Conservation (phyloP, 2,113 vertebrate species). For the Martes martes region DNA sequence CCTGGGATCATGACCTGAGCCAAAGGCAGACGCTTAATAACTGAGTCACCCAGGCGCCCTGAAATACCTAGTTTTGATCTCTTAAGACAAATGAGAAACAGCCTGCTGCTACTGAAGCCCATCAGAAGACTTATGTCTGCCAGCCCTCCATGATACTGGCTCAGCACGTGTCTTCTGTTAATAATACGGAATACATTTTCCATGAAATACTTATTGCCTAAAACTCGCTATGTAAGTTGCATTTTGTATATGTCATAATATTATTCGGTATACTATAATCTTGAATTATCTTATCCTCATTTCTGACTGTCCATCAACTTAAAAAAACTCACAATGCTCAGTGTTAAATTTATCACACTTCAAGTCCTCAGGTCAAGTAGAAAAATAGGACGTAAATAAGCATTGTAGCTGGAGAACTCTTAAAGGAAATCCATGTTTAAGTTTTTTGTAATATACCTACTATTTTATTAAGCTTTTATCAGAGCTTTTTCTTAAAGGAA, state of each 20-base stretch:
- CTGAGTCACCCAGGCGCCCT: too few relatives aligned
- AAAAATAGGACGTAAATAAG: neutral
- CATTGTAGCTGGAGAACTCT: neutral
- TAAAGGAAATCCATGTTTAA: neutral
- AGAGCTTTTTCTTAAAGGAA: neutral
- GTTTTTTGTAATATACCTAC: neutral
- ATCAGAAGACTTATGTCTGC: neutral
- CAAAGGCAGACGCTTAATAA: too few relatives aligned
- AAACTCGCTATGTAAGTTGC: neutral
- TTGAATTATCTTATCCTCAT: neutral
- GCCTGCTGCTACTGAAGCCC: neutral
- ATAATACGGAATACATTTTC: neutral
- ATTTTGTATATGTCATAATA: neutral
- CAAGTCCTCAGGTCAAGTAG: neutral
- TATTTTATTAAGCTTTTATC: neutral
- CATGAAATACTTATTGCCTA: neutral
- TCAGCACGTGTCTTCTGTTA: neutral
- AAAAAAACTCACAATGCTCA: neutral
- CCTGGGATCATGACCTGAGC: too few relatives aligned
- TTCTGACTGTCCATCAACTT: neutral
- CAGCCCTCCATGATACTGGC: neutral
- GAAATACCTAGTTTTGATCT: too few relatives aligned
- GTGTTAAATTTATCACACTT: slow-evolving; percentile 6
- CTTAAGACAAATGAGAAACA: too few relatives aligned
- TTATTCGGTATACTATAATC: neutral